A percentile compares a stretch with the other conserved stretches of the same genome.
Conservation (phyloP, 2,888 invertebrate genomes). For the Cheilosia soror region DNA sequence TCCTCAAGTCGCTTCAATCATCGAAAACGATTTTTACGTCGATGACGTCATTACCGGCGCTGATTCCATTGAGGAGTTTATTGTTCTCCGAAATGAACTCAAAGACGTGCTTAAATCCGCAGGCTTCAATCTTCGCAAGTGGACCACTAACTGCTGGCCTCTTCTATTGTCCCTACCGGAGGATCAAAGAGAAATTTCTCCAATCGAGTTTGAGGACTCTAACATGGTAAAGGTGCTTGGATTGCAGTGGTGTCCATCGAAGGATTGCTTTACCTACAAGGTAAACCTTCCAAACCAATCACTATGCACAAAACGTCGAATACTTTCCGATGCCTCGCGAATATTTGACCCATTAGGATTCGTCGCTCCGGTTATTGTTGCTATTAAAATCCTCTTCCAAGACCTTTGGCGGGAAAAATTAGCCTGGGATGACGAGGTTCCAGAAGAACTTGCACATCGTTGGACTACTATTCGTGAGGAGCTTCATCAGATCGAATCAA, state of each 20-base stretch:
- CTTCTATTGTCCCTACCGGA: not conserved
- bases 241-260: not conserved
- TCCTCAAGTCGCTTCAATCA: slow-evolving; percentile 60
- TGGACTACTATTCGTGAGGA: not conserved
- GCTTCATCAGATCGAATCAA: slow-evolving; percentile 2
- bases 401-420: not conserved
- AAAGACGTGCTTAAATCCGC: slow-evolving; percentile 3
- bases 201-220: not conserved
- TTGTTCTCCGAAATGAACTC: not conserved
- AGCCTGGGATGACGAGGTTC: slow-evolving; percentile 10
- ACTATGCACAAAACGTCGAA: not conserved
- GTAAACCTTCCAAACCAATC: not conserved
- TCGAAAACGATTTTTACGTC: slow-evolving; percentile 71
- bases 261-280: not conserved
- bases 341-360: not conserved
- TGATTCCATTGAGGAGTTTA: slow-evolving; percentile 35
- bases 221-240: slow-evolving; percentile 26
- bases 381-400: not conserved
- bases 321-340: not conserved
- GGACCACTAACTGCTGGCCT: slow-evolving; percentile 26
- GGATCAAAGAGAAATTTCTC: not conserved
- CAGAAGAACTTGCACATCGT: slow-evolving; percentile 13
- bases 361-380: not conserved
- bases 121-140: not conserved
- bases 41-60: slow-evolving; percentile 74